Base-by-base conservation (phyloP, 2,797 vertebrate species). In the Scolopax rusticola region DNA sequence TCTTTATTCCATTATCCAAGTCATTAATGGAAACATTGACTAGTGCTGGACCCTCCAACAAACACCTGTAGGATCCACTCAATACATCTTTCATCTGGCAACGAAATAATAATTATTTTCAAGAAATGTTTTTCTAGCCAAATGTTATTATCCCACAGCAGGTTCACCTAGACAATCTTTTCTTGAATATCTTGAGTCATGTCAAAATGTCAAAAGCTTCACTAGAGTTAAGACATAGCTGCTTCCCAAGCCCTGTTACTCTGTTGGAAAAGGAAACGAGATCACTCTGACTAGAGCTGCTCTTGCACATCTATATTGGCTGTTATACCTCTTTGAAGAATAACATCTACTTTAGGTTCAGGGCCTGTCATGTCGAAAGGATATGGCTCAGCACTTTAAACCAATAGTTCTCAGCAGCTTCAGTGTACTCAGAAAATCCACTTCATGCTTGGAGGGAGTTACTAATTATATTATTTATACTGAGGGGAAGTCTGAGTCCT, bases 171-270 rank as follows among this genome's bases (percentile, higher is more conserved):
- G 75, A 77, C 67, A 84, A 28, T 83, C 24, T 79, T 71, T 71
- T 85, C 61, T 63, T 83, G 53, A 89, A 65, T 80, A 28, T 79
- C 2, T 11, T 77, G 74, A 89, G 20, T 92, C 78, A 27, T 17
- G 24, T 84, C 78, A 90, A 92, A 95, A 87, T 41, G n/a, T 87
- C 90, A 93, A 79, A 90, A 91, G 68, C 84, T 91, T 80, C 84
- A 41, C 68, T 63, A 30, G 23, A 76, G 50, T 41, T 0, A 2
- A 89, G 81, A 80, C 48, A 25, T 15, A 60, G 86, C 78, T 93
- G 45, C 67, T 25, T 92, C 40, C 81, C 33, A 74, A 93, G 24
- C 45, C 68, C 60, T 59, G 30, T 41, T 86, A 36, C 45, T 54
- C 51, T 74, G 11, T 48, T 77, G 43, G 70, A 89, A 79, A 63